A percentile compares a stretch with the other conserved stretches of the same genome.
phyloP scores from a whole-genome alignment of 2,797 vertebrate genomes.

The Chromis chromis region DNA sequence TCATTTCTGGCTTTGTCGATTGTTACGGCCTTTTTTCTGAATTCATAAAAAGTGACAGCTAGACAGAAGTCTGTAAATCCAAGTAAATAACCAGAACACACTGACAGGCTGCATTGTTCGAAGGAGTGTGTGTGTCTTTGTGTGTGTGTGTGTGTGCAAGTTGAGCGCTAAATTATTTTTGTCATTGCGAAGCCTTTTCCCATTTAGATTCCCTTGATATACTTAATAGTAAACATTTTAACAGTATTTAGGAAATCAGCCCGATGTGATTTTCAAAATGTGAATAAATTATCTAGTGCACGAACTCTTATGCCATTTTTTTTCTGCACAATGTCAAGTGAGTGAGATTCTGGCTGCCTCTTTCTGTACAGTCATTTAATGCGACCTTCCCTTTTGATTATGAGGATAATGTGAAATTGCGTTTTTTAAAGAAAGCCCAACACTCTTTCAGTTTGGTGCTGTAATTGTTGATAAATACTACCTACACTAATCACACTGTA shows the following conservation, averaged over 20 bases:
- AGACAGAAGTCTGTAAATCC: constrained; percentile 66
- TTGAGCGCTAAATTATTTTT: constrained; percentile 12
- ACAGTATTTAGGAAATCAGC: constrained; percentile 19
- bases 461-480: constrained; percentile 64
- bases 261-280: constrained; percentile 23
- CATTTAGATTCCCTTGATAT: constrained; percentile 32
- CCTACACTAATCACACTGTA: constrained; percentile 59
- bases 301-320: background rate
- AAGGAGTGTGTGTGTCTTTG: constrained; percentile 25
- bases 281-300: constrained; percentile 20
- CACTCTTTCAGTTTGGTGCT: constrained; percentile 36
- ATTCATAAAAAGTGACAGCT: constrained; percentile 66
- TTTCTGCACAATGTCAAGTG: background rate
- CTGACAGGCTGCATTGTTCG: constrained; percentile 34
- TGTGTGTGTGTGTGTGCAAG: constrained; percentile 19
- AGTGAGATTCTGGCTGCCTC: constrained; percentile 7
- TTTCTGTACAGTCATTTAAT: constrained; percentile 18
- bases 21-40: constrained; percentile 48
- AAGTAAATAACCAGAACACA: constrained; percentile 53
- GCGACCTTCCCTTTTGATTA: constrained; percentile 44
- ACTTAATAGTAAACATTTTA: constrained; percentile 27
- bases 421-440: constrained; percentile 32
- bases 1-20: constrained; percentile 58
- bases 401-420: constrained; percentile 21
- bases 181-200: constrained; percentile 11